phyloP scores from a whole-genome alignment of 1,140 invertebrate genomes.

The Caerostris extrusa region DNA sequence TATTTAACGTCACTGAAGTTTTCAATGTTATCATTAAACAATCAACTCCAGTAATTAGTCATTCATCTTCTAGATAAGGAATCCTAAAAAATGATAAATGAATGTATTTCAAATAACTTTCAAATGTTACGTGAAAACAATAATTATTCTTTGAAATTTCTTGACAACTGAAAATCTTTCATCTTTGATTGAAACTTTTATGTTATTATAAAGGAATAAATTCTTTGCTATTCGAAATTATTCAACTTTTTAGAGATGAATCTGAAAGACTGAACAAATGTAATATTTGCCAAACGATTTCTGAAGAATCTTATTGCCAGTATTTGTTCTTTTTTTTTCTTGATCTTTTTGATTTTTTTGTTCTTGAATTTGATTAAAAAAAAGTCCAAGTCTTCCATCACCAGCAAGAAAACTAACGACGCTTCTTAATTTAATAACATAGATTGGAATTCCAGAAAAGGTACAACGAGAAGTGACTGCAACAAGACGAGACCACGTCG shows the following conservation, averaged over 20 bases:
- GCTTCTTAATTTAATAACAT: constrained; percentile 39
- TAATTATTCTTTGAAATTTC: too few relatives aligned
- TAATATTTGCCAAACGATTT: constrained; percentile 7
- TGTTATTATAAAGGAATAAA: not conserved
- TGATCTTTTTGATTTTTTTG: not conserved
- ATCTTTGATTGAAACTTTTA: too few relatives aligned
- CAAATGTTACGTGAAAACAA: too few relatives aligned
- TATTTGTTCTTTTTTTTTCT: not conserved
- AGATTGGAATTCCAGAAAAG: not conserved
- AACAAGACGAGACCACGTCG: not conserved
- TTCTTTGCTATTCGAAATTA: not conserved
- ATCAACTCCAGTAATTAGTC: too few relatives aligned
- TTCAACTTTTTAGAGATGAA: too few relatives aligned
- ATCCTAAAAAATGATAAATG: too few relatives aligned
- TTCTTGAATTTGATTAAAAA: not conserved
- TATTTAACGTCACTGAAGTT: too few relatives aligned
- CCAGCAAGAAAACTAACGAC: not conserved
- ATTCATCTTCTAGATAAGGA: too few relatives aligned
- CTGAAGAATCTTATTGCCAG: not conserved
- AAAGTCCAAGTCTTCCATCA: not conserved
- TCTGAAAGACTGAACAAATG: not conserved
- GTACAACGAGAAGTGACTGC: constrained; percentile 22
- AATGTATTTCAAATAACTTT: too few relatives aligned
- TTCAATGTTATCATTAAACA: too few relatives aligned
- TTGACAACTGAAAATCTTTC: too few relatives aligned